Base-by-base conservation (phyloP, 2,113 vertebrate species). In the Odobenus rosmarus region DNA sequence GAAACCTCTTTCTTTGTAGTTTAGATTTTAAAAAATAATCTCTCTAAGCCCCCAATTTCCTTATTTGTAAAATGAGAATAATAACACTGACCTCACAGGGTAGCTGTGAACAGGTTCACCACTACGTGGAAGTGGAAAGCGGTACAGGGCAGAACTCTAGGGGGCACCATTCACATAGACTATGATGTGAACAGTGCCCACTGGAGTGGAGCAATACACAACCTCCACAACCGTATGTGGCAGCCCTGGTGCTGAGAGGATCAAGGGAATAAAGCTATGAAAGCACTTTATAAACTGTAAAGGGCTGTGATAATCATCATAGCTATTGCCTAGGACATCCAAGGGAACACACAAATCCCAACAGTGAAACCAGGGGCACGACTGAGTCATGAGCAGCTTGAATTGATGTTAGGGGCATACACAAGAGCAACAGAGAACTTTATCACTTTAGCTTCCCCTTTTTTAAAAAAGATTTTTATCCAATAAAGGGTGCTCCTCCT, bases 51-150 rank as follows among this genome's bases (percentile, higher is more conserved):
- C n/a, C 46, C 81, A 67, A 42, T 82, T 81, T 87, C 61, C 49
- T 96, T 94, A 42, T 84, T 94, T 96, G 90, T 72, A 31, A 96
- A 85, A 72, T 42, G n/a, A 95, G 67, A 87, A 72, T 31, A 61
- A 36, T 42, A 93, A 21, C 67, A 51, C 24, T 80, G 81, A 94
- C 13, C 33, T 95, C 39, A 19, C 13, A 31, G 46, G 23, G 39
- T 39, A 15, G 14, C 67, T 3, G 3, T 14, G 31, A 82, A n/a
- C 39, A 69, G 23, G 53, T 67, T 84, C 85, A 26, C 14, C 11
- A 12, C 59, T 23, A 7, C 4, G 0, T 14, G 31, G 23, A 33
- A 4, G 3, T 2, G 23, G 28, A 51, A 28, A 61, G 2, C 5
- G 2, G 3, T 5, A 6, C 2, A 4, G 24, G 0, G 8, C 80